These are phyloP conservation scores for Mormyrops boulengeri DNA, from an alignment of 2,797 vertebrate genomes.

Conservation along the genomic window DNA sequence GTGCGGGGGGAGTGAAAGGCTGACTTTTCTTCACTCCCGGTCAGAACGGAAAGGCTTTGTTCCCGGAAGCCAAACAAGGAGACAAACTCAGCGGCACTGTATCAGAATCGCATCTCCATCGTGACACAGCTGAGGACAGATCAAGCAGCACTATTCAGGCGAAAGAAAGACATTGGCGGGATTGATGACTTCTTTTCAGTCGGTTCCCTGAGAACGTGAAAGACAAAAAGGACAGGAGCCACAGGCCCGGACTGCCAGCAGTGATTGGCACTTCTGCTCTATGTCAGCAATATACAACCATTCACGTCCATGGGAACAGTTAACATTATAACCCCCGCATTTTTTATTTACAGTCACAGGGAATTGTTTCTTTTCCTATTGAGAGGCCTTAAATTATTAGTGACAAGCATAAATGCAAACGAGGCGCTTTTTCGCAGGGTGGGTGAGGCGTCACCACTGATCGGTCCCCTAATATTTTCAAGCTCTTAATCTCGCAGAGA, in stretches of 20 bases:
- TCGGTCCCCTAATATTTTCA: constrained; percentile 53
- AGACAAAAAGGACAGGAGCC: neutral
- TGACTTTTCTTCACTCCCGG: constrained; percentile 52
- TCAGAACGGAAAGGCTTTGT: constrained; percentile 13
- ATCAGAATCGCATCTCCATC: constrained; percentile 1
- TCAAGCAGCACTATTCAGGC: neutral
- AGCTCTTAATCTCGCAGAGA: constrained; percentile 58
- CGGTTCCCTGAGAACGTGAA: neutral
- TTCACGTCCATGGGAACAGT: constrained; percentile 52
- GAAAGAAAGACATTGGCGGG: neutral
- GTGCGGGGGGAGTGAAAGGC: constrained; percentile 39
- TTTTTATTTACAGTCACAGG: constrained; percentile 57
- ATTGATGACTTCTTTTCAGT: constrained; percentile 1
- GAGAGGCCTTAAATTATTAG: constrained; percentile 56
- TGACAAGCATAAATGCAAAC: constrained; percentile 61
- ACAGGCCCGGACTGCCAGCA: neutral
- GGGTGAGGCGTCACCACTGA: constrained; percentile 25
- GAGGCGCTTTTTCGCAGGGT: constrained; percentile 42
- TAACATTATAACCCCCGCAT: constrained; percentile 51
- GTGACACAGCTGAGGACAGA: neutral
- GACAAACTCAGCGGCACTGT: neutral
- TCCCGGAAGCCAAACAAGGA: constrained; percentile 3
- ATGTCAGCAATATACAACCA: constrained; percentile 49
- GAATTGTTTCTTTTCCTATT: constrained; percentile 56
- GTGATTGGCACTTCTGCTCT: constrained; percentile 16